A percentile compares a stretch with the other conserved stretches of the same genome.
Conservation (phyloP, 2,797 vertebrate species). For the Liasis olivaceus region DNA sequence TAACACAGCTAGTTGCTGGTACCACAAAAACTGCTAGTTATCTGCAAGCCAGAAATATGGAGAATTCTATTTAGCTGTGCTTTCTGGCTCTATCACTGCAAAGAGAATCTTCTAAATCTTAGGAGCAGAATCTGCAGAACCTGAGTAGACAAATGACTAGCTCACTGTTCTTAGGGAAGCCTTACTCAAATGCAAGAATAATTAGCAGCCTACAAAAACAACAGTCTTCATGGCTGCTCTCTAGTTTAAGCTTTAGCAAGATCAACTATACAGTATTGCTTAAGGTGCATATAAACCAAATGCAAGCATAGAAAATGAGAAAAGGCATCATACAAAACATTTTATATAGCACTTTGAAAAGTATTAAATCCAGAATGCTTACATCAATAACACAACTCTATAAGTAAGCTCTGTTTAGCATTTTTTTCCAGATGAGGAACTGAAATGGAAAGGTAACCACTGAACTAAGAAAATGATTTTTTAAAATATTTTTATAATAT, state of each 20-base stretch:
- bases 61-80: neutral
- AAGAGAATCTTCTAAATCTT: neutral
- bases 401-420: neutral
- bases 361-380: neutral
- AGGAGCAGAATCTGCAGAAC: neutral
- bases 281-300: neutral
- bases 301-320: neutral
- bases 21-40: neutral
- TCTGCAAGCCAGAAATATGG: neutral
- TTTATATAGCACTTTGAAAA: neutral
- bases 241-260: neutral
- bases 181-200: neutral
- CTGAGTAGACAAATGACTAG: conserved; percentile 3
- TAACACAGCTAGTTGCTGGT: neutral
- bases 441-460: neutral
- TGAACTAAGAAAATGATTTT: neutral
- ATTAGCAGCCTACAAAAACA: neutral
- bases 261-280: neutral
- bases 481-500: neutral
- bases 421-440: neutral
- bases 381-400: neutral
- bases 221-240: neutral
- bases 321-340: neutral
- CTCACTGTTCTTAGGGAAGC: neutral
- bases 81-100: neutral